Evolutionary conservation across 2,113 vertebrate species (phyloP), one percentile per base, ranked within the genome.

Genomic region (Columbina picui): DNA sequence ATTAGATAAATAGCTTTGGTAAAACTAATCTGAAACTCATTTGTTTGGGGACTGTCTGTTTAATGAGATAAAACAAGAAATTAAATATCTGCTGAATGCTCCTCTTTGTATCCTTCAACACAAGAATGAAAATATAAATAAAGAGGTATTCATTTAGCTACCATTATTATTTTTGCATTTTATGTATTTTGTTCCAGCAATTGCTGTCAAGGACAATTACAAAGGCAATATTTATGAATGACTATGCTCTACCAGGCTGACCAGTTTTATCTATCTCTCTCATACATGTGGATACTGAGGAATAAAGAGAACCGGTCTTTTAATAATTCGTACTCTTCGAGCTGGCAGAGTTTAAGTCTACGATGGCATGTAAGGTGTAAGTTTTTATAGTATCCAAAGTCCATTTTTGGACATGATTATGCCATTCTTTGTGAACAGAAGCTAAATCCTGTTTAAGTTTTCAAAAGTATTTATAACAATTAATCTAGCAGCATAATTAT

Each of bases 1-100:
- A 97, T 93, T 93, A 92, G 90, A 94, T 94, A 96, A 95, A 97
- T 82, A 89, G 80, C 83, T 92, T 94, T 57, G 34, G 90, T 92
- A 87, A 96, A 84, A 96, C 77, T 63, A 95, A 96, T 96, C 86
- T 93, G 92, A 95, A 96, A 94, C 69, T 73, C 88, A 81, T 96
- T 90, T 94, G 80, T 84, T 93, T 96, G 4, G 41, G 20, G 64
- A 73, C 39, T 89, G 50, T 65, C 81, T 87, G n/a, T 55, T 93
- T 92, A 96, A 94, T 86, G 85, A 94, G 83, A 95, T 94, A 90
- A 96, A 95, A 74, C 64, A 87, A 89, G 89, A 95, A 95, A 95
- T 84, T 96, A 97, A 96, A 30, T 90, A 86, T 74, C 88, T 96
- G 79, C 39, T 78, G 73, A 90, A 84, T 55, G 34, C 55, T 88